A percentile compares a stretch with the other conserved stretches of the same genome.
Evolutionary conservation across 2,888 invertebrate species (phyloP).

Genomic region (Chirona hameri): DNA sequence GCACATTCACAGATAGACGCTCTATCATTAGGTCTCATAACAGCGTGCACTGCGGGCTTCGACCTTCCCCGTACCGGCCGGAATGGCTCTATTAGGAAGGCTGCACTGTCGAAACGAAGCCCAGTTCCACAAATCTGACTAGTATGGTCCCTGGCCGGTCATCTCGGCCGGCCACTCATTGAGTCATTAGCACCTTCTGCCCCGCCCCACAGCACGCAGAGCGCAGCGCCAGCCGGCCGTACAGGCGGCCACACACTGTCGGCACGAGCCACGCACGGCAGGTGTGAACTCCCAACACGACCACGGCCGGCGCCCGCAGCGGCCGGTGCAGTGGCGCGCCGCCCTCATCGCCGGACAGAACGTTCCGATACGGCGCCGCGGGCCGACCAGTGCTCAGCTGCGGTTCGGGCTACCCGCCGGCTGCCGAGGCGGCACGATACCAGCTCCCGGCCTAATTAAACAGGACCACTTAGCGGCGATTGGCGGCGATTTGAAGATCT

Average conservation of each 20-base stretch:
- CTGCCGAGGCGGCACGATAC: not conserved
- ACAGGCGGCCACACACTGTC: not conserved
- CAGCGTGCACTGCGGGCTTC: not conserved
- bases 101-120: not conserved
- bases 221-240: no score
- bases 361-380: not conserved
- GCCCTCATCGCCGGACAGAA: not conserved
- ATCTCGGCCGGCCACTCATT: not conserved
- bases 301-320: not conserved
- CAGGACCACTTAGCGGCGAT: not conserved
- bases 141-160: no score
- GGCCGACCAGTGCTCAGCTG: not conserved
- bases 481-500: not conserved
- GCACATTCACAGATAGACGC: not conserved
- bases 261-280: not conserved
- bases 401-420: not conserved
- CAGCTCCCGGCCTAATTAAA: not conserved
- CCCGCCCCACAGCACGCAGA: not conserved
- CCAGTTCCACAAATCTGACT: no score
- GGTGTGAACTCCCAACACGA: no score
- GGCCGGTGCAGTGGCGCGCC: not conserved
- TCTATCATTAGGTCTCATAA: constrained; percentile 5
- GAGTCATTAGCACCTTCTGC: not conserved
- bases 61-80: not conserved
- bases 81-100: not conserved